These are phyloP conservation scores for Channallabes apus DNA, from an alignment of 2,797 vertebrate species.

Conservation along the genomic window DNA sequence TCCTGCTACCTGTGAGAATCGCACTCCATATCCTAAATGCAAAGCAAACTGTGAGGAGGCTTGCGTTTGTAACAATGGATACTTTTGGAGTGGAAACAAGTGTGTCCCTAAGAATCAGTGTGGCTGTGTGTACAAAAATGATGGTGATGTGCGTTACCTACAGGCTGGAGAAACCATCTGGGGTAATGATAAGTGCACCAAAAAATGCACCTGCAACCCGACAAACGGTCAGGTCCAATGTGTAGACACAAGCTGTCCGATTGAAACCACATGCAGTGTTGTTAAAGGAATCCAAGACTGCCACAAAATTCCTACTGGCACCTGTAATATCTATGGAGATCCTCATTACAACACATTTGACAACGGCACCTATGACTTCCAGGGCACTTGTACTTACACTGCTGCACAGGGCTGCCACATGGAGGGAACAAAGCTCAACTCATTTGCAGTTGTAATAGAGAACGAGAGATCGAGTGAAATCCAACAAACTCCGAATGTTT, in stretches of 20 bases:
- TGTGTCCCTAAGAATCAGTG: constrained; percentile 67
- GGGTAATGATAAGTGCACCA: constrained; percentile 55
- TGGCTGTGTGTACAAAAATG: constrained; percentile 66
- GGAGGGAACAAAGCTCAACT: constrained; percentile 33
- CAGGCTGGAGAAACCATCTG: constrained; percentile 68
- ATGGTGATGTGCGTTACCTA: constrained; percentile 49
- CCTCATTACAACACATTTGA: constrained; percentile 72
- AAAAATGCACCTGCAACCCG: constrained; percentile 62
- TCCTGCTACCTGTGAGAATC: constrained; percentile 67
- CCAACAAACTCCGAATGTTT: constrained; percentile 21
- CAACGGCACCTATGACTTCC: constrained; percentile 65
- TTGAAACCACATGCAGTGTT: constrained; percentile 1
- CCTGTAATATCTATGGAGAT: constrained; percentile 67
- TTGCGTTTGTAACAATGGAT: constrained; percentile 70
- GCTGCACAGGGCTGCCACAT: constrained; percentile 29
- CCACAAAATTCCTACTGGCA: not conserved
- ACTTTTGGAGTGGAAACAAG: constrained; percentile 60
- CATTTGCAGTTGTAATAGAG: constrained; percentile 42
- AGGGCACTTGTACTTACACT: constrained; percentile 71
- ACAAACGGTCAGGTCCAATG: not conserved
- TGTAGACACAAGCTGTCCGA: constrained; percentile 51
- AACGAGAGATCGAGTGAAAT: constrained; percentile 42
- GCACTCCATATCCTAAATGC: constrained; percentile 50
- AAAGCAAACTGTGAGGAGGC: constrained; percentile 67
- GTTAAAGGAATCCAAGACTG: constrained; percentile 4